Evolutionary conservation across 2,113 vertebrate species (phyloP).

Genomic region (Ceyx margarethae): DNA sequence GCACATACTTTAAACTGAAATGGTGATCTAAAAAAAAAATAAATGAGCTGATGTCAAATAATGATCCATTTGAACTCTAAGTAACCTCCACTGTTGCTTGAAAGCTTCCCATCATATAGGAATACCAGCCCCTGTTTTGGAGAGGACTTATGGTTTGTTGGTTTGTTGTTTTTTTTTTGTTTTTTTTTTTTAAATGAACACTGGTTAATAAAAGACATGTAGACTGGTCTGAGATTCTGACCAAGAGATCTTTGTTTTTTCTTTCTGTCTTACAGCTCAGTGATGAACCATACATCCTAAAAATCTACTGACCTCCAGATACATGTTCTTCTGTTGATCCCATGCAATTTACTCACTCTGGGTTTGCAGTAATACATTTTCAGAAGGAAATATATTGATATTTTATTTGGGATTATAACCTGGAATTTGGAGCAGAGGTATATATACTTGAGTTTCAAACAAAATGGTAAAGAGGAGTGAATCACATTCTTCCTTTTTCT

Average conservation of each 20-base stretch:
- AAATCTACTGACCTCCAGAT: not conserved
- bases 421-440: not conserved
- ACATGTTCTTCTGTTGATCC: not conserved
- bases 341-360: not conserved
- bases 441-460: not conserved
- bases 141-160: not conserved
- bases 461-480: not conserved
- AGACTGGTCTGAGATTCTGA: not conserved
- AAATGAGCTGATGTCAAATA: not conserved
- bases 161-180: too few relatives aligned
- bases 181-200: not conserved
- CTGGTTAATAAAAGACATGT: not conserved
- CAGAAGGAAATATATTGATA: not conserved
- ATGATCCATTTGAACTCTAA: not conserved
- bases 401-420: not conserved
- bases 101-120: not conserved
- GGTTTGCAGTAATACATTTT: not conserved
- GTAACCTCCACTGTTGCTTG: not conserved
- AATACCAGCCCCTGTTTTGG: not conserved
- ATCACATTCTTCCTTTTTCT: not conserved
- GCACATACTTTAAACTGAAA: not conserved
- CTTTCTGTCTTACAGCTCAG: not conserved
- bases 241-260: not conserved
- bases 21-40: rapidly evolving
- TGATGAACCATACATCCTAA: not conserved